Evolutionary conservation across 1,140 invertebrate species (phyloP).

Genomic region (Eufriesea mexicana): DNA sequence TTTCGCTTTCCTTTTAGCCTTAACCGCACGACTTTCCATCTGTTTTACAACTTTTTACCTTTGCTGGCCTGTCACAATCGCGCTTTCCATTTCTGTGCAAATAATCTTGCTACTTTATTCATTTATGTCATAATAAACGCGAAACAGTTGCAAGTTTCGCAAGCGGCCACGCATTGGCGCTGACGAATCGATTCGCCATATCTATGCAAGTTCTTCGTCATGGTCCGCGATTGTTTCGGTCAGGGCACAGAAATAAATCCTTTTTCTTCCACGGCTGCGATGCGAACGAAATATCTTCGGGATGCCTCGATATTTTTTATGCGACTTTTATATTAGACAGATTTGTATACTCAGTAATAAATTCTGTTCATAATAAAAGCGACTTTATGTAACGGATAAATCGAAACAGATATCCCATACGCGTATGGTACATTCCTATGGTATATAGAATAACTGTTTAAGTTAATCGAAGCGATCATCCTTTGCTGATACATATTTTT

Average conservation of each 20-base stretch:
- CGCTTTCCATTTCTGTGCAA: slow-evolving; percentile 14
- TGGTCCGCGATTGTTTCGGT: neutral
- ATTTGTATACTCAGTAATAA: neutral
- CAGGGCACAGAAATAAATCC: neutral
- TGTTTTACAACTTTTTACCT: slow-evolving; percentile 15
- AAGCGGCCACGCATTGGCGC: neutral
- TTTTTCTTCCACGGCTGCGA: neutral
- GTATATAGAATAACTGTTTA: neutral
- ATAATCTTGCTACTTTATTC: neutral
- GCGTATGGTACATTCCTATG: neutral
- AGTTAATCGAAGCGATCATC: no score
- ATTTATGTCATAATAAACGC: neutral
- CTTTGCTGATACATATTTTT: no score
- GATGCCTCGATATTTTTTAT: no score
- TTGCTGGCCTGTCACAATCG: neutral
- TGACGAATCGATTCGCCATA: neutral
- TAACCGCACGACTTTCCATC: slow-evolving; percentile 21
- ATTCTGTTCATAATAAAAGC: neutral
- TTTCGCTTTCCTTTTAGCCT: slow-evolving; percentile 13
- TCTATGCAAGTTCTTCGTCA: neutral
- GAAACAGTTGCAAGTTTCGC: neutral
- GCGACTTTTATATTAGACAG: neutral
- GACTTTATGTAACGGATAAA: neutral
- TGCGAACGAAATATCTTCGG: neutral
- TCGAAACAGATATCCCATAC: neutral